Conservation (phyloP, 2,113 vertebrate genomes). For the Amazona guildingii region DNA sequence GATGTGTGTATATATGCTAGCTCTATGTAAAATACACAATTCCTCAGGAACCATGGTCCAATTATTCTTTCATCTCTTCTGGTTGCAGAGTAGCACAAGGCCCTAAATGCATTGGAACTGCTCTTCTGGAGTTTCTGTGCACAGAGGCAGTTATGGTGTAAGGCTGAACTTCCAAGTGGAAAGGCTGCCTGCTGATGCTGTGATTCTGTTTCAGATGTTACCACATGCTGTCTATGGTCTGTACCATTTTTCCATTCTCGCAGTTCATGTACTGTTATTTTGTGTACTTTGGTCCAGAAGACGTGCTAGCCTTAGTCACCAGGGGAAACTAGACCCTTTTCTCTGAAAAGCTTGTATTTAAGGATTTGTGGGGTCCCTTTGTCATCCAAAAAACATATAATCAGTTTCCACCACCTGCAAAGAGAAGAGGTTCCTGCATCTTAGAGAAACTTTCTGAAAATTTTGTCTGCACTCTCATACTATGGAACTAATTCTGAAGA, state of each 20-base stretch:
- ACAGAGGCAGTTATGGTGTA: background rate
- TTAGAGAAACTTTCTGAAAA: background rate
- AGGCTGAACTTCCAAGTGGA: background rate
- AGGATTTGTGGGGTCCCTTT: background rate
- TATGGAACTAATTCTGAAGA: background rate
- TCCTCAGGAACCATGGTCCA: background rate
- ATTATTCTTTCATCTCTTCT: background rate
- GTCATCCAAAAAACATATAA: rapidly evolving
- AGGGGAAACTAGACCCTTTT: background rate
- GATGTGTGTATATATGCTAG: background rate
- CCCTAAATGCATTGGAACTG: background rate
- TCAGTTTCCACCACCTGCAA: background rate
- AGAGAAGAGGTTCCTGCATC: background rate
- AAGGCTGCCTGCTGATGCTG: background rate
- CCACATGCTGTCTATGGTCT: background rate
- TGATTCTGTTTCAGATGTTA: background rate
- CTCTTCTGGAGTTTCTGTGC: background rate
- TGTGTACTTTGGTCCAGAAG: background rate
- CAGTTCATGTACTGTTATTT: background rate
- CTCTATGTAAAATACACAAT: background rate
- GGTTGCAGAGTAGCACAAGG: background rate
- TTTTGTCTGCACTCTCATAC: background rate
- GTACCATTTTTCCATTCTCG: background rate
- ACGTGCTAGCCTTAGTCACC: background rate
- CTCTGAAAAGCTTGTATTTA: background rate